Base-by-base conservation (phyloP, 2,888 invertebrate genomes). In the Celastrina argiolus region DNA sequence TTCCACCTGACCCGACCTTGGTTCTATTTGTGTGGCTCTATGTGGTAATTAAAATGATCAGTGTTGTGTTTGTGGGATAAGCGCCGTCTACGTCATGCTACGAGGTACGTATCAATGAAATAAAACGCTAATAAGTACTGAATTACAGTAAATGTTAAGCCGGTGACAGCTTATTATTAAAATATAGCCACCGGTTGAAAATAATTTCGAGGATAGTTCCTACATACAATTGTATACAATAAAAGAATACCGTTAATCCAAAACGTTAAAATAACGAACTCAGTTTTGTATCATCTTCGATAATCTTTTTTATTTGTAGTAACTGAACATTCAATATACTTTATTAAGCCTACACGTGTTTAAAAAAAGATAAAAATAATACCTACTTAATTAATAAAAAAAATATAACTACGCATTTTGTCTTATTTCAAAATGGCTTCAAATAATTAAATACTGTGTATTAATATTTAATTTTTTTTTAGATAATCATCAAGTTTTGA, bases 51-150 rank as follows among this genome's bases (percentile, higher is more conserved):
- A 81, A 80, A 74, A 84, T 87, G 82, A 80, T 84, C 82, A 81
- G 88, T 88, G 88, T 72, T 81, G 87, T 90, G 88, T 81, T 79
- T 81, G 80, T 76, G 75, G 80, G 82, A 81, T 87, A 84, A 80
- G 78, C 80, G 76, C 76, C 75, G 77, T 80, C 82, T 84, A 83
- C 88, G 86, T 81, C 82, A 89, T 90, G 90, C 75, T 85, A 78
- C 79, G 77, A 77, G 90, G 89, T 89, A 88, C 68, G 78, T 82
- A 28, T 42, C n/a, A 34, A 36, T 34, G 8, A 45, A 14, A 28
- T 10, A 31, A 28, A 7, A 26, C 42, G 14, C 0, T 2, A 51
- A 14, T 39, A 18, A 36, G 7, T 61, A 18, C 56, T 56, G 18
- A 56, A 56, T 56, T 12, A 36, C 36, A 36, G 1, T 56, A 6